Conservation (phyloP, 1,140 invertebrate genomes). For the Drosophila sturtevanti region DNA sequence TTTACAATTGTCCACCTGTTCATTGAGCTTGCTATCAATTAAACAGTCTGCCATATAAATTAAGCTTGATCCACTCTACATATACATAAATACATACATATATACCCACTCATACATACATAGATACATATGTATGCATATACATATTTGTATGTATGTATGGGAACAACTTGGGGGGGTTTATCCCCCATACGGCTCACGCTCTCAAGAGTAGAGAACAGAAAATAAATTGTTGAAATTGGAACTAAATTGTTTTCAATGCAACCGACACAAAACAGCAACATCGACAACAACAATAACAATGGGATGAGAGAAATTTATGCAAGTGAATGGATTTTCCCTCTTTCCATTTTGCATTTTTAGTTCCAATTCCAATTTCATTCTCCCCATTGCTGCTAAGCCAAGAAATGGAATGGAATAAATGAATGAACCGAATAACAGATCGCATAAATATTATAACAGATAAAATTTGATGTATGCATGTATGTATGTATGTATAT, state of each 20-base stretch:
- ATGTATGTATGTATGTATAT: background rate
- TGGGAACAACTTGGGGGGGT: conserved; percentile 12
- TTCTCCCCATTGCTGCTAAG: background rate
- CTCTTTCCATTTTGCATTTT: conserved; percentile 39
- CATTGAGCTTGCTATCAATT: background rate
- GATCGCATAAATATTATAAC: background rate
- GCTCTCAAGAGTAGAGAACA: conserved; percentile 22
- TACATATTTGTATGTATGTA: background rate
- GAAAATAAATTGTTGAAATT: conserved; percentile 76
- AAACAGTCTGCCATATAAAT: conserved; percentile 21
- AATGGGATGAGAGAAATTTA: conserved; percentile 52
- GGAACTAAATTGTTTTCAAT: conserved; percentile 79
- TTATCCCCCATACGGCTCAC: conserved; percentile 26
- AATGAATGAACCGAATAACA: background rate
- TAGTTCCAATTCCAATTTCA: background rate
- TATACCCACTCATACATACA: background rate
- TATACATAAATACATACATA: background rate
- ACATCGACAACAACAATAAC: conserved; percentile 18
- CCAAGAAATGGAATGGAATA: background rate
- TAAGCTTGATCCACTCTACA: conserved; percentile 15
- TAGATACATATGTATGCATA: background rate
- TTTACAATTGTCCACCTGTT: conserved; percentile 51
- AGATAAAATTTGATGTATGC: background rate
- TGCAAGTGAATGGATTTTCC: conserved; percentile 66
- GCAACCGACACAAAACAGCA: conserved; percentile 54